Evolutionary conservation across 35 echinoderm and acorn worm species (phyloP).

Genomic region (Lytechinus variegatus): DNA sequence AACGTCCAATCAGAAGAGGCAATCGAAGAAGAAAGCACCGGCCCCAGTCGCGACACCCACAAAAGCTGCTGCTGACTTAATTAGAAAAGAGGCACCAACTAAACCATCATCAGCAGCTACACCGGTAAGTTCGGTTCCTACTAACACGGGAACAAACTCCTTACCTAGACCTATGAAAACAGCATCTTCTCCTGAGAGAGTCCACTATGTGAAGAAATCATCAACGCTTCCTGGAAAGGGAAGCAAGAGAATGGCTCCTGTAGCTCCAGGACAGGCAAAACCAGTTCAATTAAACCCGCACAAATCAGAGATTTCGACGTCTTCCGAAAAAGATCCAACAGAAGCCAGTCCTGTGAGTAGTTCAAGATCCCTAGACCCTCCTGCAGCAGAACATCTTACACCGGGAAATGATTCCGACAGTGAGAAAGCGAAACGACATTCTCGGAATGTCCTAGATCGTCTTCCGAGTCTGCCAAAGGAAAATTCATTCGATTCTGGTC

Average conservation of each 20-base stretch:
- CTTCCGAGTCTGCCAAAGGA: slow-evolving; percentile 7
- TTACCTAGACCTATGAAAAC: not conserved
- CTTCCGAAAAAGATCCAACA: not conserved
- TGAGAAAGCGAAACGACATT: not conserved
- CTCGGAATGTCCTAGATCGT: slow-evolving; percentile 4
- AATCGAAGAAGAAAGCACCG: not conserved
- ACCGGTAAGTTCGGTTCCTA: not conserved
- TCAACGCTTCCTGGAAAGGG: not conserved
- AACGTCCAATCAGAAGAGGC: not conserved
- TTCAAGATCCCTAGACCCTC: not conserved
- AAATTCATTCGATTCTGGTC: not conserved
- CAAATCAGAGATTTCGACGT: not conserved
- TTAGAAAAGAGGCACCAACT: not conserved
- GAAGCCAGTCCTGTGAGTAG: not conserved
- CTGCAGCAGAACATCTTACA: not conserved
- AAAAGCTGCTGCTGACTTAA: not conserved
- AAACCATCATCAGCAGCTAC: not conserved
- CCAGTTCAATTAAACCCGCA: not conserved
- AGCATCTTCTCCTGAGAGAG: not conserved
- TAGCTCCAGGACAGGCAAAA: not conserved
- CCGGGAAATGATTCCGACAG: not conserved
- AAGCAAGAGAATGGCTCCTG: slow-evolving; percentile 8
- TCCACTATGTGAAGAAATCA: slow-evolving; percentile 10
- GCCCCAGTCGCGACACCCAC: not conserved
- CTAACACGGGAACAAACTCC: not conserved